Conservation (phyloP, 2,888 invertebrate species). For the Cetonia aurata region DNA sequence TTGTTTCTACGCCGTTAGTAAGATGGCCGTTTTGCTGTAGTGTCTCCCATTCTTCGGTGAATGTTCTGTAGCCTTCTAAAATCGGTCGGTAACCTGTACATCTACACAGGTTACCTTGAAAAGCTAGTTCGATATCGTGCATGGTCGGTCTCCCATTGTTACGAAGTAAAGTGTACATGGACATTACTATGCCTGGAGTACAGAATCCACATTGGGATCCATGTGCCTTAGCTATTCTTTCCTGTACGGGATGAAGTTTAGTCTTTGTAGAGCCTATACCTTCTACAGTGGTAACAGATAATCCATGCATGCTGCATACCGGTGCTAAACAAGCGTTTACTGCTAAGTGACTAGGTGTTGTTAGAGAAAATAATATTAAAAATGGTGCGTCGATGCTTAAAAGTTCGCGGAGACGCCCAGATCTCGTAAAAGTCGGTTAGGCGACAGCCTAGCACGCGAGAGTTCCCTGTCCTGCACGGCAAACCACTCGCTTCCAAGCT, state of each 20-base stretch:
- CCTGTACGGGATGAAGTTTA: conserved; percentile 87
- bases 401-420: no score
- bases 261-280: conserved; percentile 88
- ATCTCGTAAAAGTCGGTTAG: no score
- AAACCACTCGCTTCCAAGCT: no score
- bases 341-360: conserved; percentile 75
- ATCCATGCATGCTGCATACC: conserved; percentile 86
- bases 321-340: conserved; percentile 93
- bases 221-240: conserved; percentile 88
- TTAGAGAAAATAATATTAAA: conserved; percentile 13
- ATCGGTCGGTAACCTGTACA: conserved; percentile 96
- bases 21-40: conserved; percentile 52
- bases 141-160: conserved; percentile 79
- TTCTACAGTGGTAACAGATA: conserved; percentile 92
- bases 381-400: not conserved
- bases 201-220: conserved; percentile 90
- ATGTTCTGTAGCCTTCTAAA: conserved; percentile 89
- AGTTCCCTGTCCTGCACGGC: no score
- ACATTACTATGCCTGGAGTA: conserved; percentile 97
- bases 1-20: conserved; percentile 37
- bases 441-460: no score
- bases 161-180: conserved; percentile 90
- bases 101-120: conserved; percentile 89
- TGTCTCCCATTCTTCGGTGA: conserved; percentile 80
- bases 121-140: conserved; percentile 81